A percentile compares a stretch with the other conserved stretches of the same genome.
phyloP scores from a whole-genome alignment of 2,113 vertebrate species.

The Scomber colias region DNA sequence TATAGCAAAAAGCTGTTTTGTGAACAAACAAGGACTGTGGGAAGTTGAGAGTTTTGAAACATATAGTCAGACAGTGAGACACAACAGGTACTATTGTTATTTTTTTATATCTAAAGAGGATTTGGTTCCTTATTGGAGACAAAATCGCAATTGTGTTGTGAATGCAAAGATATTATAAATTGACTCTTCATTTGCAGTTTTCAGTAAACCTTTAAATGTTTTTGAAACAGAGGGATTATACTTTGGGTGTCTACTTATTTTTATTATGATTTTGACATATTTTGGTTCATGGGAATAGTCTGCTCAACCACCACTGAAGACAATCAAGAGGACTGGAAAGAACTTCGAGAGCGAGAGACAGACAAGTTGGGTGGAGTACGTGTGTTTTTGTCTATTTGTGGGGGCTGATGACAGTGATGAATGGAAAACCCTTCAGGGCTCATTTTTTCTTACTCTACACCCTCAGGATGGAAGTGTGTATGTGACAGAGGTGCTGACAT shows the following conservation, averaged over 20 bases:
- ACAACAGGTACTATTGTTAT: too few relatives aligned
- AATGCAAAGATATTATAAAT: too few relatives aligned
- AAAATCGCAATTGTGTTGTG: too few relatives aligned
- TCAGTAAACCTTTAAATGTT: neutral
- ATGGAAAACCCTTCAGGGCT: constrained; percentile 63
- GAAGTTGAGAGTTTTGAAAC: too few relatives aligned
- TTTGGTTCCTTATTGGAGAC: too few relatives aligned
- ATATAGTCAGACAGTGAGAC: too few relatives aligned
- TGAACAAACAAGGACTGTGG: too few relatives aligned
- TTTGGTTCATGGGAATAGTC: constrained; percentile 13
- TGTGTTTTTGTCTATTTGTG: constrained; percentile 19
- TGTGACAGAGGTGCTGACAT: constrained; percentile 61
- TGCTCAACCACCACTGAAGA: neutral
- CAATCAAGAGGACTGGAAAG: constrained; percentile 8
- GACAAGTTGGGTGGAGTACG: neutral
- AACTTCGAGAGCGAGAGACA: neutral
- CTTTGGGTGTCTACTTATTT: too few relatives aligned
- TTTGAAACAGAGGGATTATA: too few relatives aligned
- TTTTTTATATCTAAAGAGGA: too few relatives aligned
- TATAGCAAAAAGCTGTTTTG: too few relatives aligned
- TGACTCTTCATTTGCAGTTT: too few relatives aligned
- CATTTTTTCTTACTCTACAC: constrained; percentile 48
- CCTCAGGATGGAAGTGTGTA: neutral
- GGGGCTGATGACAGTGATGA: constrained; percentile 68
- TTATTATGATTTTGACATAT: neutral